These are phyloP conservation scores for Siderastrea siderea DNA, from an alignment of 92 coral and sea anemone genomes.

Conservation along the genomic window DNA sequence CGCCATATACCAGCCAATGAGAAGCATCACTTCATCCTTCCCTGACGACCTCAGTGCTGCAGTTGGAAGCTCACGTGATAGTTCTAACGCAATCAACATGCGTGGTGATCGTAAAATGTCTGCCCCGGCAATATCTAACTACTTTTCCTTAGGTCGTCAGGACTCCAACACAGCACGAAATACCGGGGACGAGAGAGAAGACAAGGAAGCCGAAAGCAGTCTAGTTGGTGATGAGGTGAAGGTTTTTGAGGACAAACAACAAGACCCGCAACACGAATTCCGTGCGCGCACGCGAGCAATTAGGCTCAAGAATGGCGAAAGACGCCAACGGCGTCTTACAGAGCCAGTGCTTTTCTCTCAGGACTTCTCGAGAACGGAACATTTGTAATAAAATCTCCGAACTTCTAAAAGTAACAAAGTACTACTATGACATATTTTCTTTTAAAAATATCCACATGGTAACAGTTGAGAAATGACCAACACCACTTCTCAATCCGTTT, in stretches of 20 bases:
- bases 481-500: no score
- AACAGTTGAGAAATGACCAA: no score
- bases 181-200: slow-evolving; percentile 1
- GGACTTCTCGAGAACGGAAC: slow-evolving; percentile 12
- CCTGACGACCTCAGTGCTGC: slow-evolving; percentile 23
- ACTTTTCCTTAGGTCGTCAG: slow-evolving; percentile 3
- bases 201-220: not conserved
- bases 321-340: slow-evolving; percentile 36
- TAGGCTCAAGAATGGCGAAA: slow-evolving; percentile 17
- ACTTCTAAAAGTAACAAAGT: no score
- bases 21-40: not conserved
- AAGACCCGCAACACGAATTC: not conserved
- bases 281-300: slow-evolving; percentile 26
- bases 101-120: slow-evolving; percentile 30
- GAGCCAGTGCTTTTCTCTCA: slow-evolving; percentile 22
- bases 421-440: no score
- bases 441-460: no score
- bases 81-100: not conserved
- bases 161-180: not conserved
- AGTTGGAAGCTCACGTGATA: not conserved
- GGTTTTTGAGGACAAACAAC: not conserved
- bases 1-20: slow-evolving; percentile 35
- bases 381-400: not conserved
- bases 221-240: not conserved
- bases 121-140: slow-evolving; percentile 18